Conservation (phyloP, 2,797 vertebrate genomes). For the Tragelaphus oryx region DNA sequence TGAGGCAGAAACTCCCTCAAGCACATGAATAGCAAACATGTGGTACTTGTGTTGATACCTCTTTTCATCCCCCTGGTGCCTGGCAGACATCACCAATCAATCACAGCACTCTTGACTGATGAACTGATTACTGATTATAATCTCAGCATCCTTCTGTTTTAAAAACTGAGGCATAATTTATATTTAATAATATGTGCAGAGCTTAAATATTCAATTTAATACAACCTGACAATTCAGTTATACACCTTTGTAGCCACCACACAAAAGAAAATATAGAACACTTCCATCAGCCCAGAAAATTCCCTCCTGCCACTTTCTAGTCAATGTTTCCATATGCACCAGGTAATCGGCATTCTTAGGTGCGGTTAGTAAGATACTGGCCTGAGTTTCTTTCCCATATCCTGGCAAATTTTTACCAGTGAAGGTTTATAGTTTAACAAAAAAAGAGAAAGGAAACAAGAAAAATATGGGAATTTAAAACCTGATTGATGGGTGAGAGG, state of each 20-base stretch:
- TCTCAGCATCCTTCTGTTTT: constrained; percentile 12
- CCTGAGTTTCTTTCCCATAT: neutral
- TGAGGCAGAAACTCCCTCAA: neutral
- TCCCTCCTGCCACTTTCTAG: neutral
- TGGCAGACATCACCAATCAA: neutral
- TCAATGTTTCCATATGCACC: too few species aligned
- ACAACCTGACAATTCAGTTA: neutral
- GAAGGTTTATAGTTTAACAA: neutral
- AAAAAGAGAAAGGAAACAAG: neutral
- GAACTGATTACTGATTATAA: neutral
- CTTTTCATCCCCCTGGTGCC: neutral
- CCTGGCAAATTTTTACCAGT: neutral
- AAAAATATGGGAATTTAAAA: neutral
- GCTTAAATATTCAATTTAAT: neutral
- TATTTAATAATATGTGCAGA: neutral
- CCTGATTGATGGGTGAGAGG: neutral
- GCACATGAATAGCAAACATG: neutral
- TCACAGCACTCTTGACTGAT: neutral
- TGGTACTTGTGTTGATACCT: neutral
- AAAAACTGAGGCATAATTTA: neutral
- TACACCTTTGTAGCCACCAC: neutral
- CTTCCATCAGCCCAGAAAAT: neutral
- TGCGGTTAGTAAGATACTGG: neutral
- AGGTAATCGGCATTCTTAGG: neutral
- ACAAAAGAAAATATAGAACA: neutral